Evolutionary conservation across 2,888 invertebrate species (phyloP), one percentile per base, ranked within the genome.

Genomic region (Hofmannophila pseudospretella): DNA sequence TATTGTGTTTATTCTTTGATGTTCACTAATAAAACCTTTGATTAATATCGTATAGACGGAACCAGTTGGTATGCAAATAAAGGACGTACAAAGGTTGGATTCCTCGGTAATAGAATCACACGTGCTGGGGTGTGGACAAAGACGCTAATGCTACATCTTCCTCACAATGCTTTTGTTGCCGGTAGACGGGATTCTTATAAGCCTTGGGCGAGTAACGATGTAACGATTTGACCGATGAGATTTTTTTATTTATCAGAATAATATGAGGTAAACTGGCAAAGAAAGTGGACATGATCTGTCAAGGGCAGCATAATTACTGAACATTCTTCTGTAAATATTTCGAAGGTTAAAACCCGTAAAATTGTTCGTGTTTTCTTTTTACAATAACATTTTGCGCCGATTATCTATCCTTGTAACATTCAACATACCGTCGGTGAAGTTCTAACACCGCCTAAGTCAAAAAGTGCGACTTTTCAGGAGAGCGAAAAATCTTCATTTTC

Each of bases 11-110:
- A 79, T 75, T 78, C 86, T 86, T 85, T 86, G 85, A 86, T 85
- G 81, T 85, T 85, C 84, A 81, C 82, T 85, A 85, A 86, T 86
- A 86, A 86, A 86, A 85, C 85, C 81, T 84, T 85, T 86, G 86
- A 86, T 86, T 85, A 86, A 85, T 85, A 86, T 85, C 86, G 84
- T 80, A 86, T 85, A 73, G 76, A 72, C 58, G 69, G 72, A 77
- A 84, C 85, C 82, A 75, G 82, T 79, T 70, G 77, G 79, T 84
- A 86, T 85, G 86, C 86, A 85, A 86, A 86, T 86, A 85, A 74
- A 77, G 67, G 67, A 48, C 54, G 65, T 66, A 62, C 67, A 76
- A 73, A 74, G 66, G 51, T 58, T 54, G 67, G 74, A 72, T 71
- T 71, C 69, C 60, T 70, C 73, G 51, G 79, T 74, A 78, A 80